A percentile compares a stretch with the other conserved stretches of the same genome.
phyloP scores from a whole-genome alignment of 2,113 vertebrate genomes.

The Hypomesus transpacificus region DNA sequence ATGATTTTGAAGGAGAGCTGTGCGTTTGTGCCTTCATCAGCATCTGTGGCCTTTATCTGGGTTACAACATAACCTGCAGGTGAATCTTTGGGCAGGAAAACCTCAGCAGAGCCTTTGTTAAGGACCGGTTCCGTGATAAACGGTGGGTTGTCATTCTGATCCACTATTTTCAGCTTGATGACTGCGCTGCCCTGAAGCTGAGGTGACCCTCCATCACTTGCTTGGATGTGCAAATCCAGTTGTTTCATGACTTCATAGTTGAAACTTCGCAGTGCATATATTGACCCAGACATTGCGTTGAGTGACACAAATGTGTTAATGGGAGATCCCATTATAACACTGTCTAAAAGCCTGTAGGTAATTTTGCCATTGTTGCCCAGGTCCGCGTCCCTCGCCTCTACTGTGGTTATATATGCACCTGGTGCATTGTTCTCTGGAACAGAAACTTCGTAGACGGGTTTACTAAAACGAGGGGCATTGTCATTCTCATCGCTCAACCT shows the following conservation, averaged over 20 bases:
- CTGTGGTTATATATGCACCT: slow-evolving; percentile 82
- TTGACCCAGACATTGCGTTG: slow-evolving; percentile 84
- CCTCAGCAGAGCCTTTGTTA: slow-evolving; percentile 83
- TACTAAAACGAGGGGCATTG: slow-evolving; percentile 82
- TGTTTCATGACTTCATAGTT: slow-evolving; percentile 88
- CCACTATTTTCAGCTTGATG: slow-evolving; percentile 84
- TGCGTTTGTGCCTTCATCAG: slow-evolving; percentile 84
- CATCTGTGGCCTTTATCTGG: slow-evolving; percentile 86
- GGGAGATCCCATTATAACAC: slow-evolving; percentile 76
- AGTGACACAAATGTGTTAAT: slow-evolving; percentile 89
- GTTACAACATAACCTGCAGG: slow-evolving; percentile 80
- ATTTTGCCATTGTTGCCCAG: slow-evolving; percentile 85
- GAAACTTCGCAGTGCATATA: slow-evolving; percentile 90
- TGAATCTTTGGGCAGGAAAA: slow-evolving; percentile 83
- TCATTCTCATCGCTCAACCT: slow-evolving; percentile 88
- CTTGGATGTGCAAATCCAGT: slow-evolving; percentile 83
- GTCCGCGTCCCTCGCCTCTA: slow-evolving; percentile 81
- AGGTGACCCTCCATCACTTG: slow-evolving; percentile 86
- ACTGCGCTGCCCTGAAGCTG: slow-evolving; percentile 86
- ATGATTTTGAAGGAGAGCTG: slow-evolving; percentile 84
- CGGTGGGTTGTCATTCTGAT: slow-evolving; percentile 92
- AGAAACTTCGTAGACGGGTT: slow-evolving; percentile 79
- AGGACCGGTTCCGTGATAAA: slow-evolving; percentile 80
- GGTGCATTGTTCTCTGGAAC: slow-evolving; percentile 87
- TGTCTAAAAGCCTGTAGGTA: slow-evolving; percentile 81